Evolutionary conservation across 2,888 invertebrate genomes (phyloP).

Genomic region (Chrysina gloriosa): DNA sequence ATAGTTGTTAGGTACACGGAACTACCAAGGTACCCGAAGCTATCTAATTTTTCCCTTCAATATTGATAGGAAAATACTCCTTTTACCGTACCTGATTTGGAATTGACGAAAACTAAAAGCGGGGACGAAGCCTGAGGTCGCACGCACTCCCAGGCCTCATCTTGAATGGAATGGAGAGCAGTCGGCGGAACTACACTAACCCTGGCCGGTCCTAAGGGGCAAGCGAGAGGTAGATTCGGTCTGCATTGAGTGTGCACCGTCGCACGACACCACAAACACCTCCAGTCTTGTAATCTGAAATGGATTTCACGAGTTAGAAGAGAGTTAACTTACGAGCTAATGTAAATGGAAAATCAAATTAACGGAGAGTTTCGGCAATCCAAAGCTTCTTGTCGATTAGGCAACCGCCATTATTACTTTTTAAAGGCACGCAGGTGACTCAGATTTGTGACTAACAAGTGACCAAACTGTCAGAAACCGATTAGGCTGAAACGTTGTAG

Average conservation of each 20-base stretch:
- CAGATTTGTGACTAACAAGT: no score
- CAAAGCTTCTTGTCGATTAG: no score
- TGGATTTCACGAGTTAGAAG: slow-evolving; percentile 5
- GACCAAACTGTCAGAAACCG: no score
- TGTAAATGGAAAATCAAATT: no score
- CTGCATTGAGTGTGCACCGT: slow-evolving; percentile 94
- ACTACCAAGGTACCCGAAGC: not conserved
- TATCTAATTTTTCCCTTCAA: not conserved
- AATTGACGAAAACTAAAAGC: slow-evolving; percentile 96
- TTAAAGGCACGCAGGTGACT: no score
- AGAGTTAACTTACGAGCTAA: no score
- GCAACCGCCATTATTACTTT: no score
- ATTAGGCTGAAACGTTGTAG: no score
- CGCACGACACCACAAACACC: slow-evolving; percentile 95
- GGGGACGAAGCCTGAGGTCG: slow-evolving; percentile 76
- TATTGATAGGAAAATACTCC: not conserved
- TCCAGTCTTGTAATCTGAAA: slow-evolving; percentile 89
- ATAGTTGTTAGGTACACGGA: no score
- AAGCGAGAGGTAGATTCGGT: slow-evolving; percentile 80
- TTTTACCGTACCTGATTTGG: slow-evolving; percentile 78
- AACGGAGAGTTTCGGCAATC: no score
- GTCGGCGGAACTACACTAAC: slow-evolving; percentile 96
- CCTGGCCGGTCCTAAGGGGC: slow-evolving; percentile 88
- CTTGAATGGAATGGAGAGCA: slow-evolving; percentile 90
- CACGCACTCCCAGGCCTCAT: slow-evolving; percentile 92